Conservation (phyloP, 2,888 invertebrate species). For the Strigamia maritima region DNA sequence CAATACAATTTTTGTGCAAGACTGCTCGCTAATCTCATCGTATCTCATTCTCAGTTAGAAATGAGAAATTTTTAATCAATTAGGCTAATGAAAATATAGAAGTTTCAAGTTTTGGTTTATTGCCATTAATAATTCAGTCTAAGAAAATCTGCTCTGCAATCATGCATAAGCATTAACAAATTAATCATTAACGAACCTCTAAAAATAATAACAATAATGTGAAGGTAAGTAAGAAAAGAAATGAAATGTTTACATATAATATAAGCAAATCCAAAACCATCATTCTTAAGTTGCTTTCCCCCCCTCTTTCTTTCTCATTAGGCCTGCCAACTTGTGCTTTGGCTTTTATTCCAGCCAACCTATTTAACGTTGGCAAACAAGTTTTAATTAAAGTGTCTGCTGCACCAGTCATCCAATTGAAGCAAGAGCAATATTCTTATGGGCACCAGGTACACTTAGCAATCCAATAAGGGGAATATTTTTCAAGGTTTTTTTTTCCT, state of each 20-base stretch:
- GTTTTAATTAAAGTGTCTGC: conserved; percentile 23
- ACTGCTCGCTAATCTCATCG: too few species aligned
- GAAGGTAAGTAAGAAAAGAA: neutral
- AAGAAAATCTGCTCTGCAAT: too few species aligned
- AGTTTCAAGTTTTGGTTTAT: too few species aligned
- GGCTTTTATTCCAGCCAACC: conserved; percentile 23
- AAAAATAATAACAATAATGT: neutral
- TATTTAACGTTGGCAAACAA: conserved; percentile 19
- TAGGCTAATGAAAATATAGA: too few species aligned
- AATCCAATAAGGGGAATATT: conserved; percentile 20
- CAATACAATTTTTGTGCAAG: too few species aligned
- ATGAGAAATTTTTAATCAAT: too few species aligned
- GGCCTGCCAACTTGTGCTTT: conserved; percentile 16
- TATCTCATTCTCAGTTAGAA: too few species aligned
- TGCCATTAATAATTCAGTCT: too few species aligned
- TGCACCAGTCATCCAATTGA: conserved; percentile 23
- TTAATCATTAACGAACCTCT: neutral
- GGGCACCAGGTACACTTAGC: conserved; percentile 23
- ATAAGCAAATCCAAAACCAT: neutral
- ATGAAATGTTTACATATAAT: neutral
- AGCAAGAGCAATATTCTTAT: conserved; percentile 20
- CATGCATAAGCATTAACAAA: neutral
- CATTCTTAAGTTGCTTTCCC: neutral
- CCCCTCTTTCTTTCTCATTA: conserved; percentile 5
- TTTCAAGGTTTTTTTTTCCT: neutral